Evolutionary conservation across 2,888 invertebrate genomes (phyloP), one percentile per base, ranked within the genome.

Genomic region (Drosophila limbata): DNA sequence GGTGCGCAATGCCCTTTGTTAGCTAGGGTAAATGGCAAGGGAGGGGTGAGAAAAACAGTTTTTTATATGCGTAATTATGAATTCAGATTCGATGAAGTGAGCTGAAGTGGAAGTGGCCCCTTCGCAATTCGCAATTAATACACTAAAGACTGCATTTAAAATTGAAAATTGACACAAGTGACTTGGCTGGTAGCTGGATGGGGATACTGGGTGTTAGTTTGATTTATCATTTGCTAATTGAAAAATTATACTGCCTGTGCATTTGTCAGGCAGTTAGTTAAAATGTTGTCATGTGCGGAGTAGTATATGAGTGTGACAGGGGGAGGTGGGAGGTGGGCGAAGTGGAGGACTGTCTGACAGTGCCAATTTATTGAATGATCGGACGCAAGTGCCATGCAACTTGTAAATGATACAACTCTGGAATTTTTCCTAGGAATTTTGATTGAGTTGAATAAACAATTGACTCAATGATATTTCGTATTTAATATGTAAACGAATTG

Each of bases 211-310:
- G 85, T 84, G 87, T 85, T 80, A 82, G 81, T 85, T 84, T 88
- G 88, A 88, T 88, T 88, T 89, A 88, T 88, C 79, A 88, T 82
- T 85, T 87, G 89, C 77, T 89, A 88, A 88, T 86, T 87, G 88
- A 84, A 86, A 88, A 89, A 88, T 88, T 89, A 88, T 88, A 86
- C 81, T 77, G 79, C 73, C 78, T 69, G 65, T 73, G 75, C 62
- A 80, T 73, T 83, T 85, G 88, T 88, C 84, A 86, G 82, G 77
- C 75, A 81, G 84, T 86, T 86, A 87, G 79, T 79, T 87, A 73
- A 85, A 80, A 73, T 79, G 80, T 80, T 84, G 84, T 80, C 84
- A 86, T 59, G 64, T 52, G 51, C 53, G 66, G 59, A 40, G 51
- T 47, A 56, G 40, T 37, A 44, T 17, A 19, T 40, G 28, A 21